Conservation (phyloP, 2,888 invertebrate species). For the Celastrina argiolus region DNA sequence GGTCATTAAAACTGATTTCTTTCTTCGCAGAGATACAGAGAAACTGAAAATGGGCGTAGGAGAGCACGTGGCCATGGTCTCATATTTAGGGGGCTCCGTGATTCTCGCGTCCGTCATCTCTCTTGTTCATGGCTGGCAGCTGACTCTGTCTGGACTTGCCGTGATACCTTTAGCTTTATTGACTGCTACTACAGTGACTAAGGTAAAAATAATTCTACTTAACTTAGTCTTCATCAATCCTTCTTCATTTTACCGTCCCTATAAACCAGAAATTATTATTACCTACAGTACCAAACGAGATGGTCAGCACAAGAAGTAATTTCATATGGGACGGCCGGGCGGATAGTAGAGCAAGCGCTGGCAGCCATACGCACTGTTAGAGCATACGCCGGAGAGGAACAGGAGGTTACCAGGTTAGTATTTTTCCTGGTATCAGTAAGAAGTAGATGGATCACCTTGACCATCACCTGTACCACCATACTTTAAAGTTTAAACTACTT, state of each 20-base stretch:
- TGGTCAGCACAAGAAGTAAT: slow-evolving; percentile 79
- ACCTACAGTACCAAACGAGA: slow-evolving; percentile 77
- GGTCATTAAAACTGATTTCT: background rate
- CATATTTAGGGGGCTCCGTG: slow-evolving; percentile 83
- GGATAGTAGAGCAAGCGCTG: slow-evolving; percentile 86
- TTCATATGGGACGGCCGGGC: slow-evolving; percentile 85
- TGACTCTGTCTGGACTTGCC: slow-evolving; percentile 86
- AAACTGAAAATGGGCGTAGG: slow-evolving; percentile 89
- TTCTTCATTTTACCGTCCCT: background rate
- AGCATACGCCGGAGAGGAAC: slow-evolving; percentile 84
- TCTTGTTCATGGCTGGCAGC: slow-evolving; percentile 88
- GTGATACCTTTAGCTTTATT: slow-evolving; percentile 86
- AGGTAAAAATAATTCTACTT: slow-evolving; percentile 60
- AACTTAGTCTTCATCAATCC: background rate
- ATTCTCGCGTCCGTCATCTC: slow-evolving; percentile 82
- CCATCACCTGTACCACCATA: too few relatives aligned
- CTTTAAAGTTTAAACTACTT: too few relatives aligned
- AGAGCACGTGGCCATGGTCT: slow-evolving; percentile 86
- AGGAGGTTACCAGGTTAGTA: slow-evolving; percentile 79
- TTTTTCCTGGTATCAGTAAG: too few relatives aligned
- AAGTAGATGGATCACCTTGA: too few relatives aligned
- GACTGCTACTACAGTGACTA: slow-evolving; percentile 84
- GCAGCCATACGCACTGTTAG: slow-evolving; percentile 83
- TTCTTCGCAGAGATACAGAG: slow-evolving; percentile 80
- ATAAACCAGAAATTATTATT: background rate